Conservation (phyloP, 2,888 invertebrate genomes). For the Drosophila basisetae region DNA sequence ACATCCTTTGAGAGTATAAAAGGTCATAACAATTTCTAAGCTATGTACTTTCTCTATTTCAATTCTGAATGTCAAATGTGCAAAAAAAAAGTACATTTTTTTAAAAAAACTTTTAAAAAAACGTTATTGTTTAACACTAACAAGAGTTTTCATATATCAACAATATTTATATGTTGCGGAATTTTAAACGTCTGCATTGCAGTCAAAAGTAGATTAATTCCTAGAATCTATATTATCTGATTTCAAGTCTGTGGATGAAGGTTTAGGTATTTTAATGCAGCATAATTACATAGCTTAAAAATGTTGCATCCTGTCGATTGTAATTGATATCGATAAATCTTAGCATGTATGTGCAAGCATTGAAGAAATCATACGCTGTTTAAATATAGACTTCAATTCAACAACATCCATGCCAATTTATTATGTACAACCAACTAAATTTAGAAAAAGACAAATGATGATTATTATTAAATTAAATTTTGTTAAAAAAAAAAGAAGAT, state of each 20-base stretch:
- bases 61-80: neutral
- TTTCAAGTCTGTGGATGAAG: neutral
- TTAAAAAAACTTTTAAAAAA: neutral
- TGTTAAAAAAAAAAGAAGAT: conserved; percentile 9
- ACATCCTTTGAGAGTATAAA: neutral
- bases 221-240: neutral
- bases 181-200: neutral
- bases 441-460: neutral
- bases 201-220: neutral
- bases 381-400: neutral
- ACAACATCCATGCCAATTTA: neutral
- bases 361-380: neutral
- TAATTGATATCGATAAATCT: neutral
- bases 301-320: neutral
- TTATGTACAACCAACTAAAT: neutral
- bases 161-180: neutral
- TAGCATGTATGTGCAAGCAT: neutral
- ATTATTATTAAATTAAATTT: conserved; percentile 10
- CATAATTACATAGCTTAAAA: neutral
- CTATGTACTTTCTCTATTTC: neutral
- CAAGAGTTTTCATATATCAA: neutral
- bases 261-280: neutral
- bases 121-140: neutral
- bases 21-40: neutral
- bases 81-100: neutral